phyloP scores from a whole-genome alignment of 23 tunicate species.

The Halocynthia aurantium region DNA sequence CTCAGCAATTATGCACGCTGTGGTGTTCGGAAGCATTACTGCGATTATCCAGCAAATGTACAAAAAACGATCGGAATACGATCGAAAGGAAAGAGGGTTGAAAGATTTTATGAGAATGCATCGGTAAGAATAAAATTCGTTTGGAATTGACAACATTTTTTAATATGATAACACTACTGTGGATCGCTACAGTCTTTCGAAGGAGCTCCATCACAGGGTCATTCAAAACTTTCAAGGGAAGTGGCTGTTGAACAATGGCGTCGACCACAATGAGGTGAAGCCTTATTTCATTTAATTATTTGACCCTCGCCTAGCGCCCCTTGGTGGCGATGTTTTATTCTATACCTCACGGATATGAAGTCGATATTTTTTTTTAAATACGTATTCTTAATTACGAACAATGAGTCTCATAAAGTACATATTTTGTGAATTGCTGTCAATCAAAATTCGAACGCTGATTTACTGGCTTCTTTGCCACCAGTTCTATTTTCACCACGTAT shows the following conservation, averaged over 20 bases:
- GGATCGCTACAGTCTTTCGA: slow-evolving; percentile 23
- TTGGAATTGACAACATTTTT: background rate
- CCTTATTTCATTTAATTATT: no score
- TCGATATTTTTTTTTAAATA: background rate
- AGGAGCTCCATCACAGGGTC: slow-evolving; percentile 31
- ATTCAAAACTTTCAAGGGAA: slow-evolving; percentile 52
- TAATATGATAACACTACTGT: background rate
- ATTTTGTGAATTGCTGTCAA: background rate
- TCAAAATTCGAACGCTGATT: background rate
- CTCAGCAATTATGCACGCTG: slow-evolving; percentile 75
- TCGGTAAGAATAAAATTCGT: slow-evolving; percentile 10
- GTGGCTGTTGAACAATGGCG: slow-evolving; percentile 50
- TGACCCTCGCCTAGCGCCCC: no score
- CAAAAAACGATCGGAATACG: slow-evolving; percentile 50
- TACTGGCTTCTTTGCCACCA: background rate
- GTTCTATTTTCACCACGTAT: background rate
- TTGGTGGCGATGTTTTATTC: no score
- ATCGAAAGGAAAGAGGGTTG: slow-evolving; percentile 47
- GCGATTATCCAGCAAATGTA: slow-evolving; percentile 72
- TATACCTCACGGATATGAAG: background rate
- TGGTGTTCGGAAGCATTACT: slow-evolving; percentile 68
- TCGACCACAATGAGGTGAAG: slow-evolving; percentile 38
- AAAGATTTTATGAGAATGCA: slow-evolving; percentile 53
- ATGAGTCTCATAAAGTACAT: no score
- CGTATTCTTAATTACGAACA: no score